phyloP scores from a whole-genome alignment of 2,797 vertebrate species.

The Erethizon dorsatum region DNA sequence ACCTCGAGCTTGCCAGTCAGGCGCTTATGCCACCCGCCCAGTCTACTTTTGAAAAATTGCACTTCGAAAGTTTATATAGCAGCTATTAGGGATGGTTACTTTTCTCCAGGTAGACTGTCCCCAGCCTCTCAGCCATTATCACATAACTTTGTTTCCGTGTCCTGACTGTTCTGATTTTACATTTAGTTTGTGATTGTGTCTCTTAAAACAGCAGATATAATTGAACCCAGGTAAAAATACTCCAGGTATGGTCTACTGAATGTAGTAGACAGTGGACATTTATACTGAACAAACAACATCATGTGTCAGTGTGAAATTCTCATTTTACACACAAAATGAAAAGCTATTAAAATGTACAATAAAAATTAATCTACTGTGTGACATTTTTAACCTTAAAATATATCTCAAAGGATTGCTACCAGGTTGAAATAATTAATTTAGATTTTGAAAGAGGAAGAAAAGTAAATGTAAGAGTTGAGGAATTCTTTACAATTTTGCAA shows the following conservation, averaged over 20 bases:
- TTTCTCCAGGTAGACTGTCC: not conserved
- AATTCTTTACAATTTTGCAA: conserved; percentile 3
- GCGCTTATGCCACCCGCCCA: not conserved
- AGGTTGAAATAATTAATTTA: not conserved
- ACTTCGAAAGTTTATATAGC: not conserved
- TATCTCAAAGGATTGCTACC: not conserved
- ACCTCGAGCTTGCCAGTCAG: too few species aligned
- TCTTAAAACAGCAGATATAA: not conserved
- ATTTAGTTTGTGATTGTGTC: not conserved
- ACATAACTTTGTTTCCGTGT: not conserved
- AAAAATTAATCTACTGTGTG: not conserved
- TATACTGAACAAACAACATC: not conserved
- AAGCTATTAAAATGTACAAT: not conserved
- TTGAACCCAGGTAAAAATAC: not conserved
- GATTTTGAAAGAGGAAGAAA: not conserved
- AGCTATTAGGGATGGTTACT: too few species aligned
- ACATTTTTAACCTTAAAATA: conserved; percentile 61
- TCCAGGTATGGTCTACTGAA: not conserved
- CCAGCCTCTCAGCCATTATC: not conserved
- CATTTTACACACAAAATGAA: not conserved
- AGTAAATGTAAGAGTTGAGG: not conserved
- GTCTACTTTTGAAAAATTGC: not conserved
- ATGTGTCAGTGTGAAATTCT: not conserved
- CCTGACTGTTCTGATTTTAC: not conserved
- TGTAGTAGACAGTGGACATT: not conserved